Conservation (phyloP, 2,888 invertebrate genomes). For the Brachylomia viminalis region DNA sequence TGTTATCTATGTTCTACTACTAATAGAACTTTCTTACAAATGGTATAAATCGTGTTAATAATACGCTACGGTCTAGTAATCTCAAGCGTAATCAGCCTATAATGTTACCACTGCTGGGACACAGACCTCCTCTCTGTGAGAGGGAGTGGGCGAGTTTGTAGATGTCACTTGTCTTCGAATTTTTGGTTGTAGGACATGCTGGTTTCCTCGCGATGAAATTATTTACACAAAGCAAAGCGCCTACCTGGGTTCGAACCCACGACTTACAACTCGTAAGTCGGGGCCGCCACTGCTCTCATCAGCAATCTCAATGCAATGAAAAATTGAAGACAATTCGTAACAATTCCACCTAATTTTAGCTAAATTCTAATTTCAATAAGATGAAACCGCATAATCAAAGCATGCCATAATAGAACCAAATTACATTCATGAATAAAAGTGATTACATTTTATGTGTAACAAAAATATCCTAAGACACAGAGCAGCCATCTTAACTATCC, state of each 20-base stretch:
- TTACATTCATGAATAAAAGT: conserved; percentile 14
- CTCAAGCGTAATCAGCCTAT: no score
- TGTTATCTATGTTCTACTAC: not conserved
- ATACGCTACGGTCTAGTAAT: no score
- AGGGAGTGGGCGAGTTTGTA: no score
- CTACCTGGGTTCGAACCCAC: no score
- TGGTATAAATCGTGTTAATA: not conserved
- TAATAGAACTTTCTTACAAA: not conserved
- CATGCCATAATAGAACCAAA: not conserved
- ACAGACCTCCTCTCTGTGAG: no score
- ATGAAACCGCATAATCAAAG: conserved; percentile 5
- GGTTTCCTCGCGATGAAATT: no score
- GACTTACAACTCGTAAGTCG: no score
- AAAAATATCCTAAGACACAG: conserved; percentile 21
- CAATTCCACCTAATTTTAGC: not conserved
- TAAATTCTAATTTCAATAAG: not conserved
- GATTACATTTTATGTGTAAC: conserved; percentile 34
- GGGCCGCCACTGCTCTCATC: no score
- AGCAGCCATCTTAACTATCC: conserved; percentile 30
- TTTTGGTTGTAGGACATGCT: no score
- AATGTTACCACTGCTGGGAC: no score
- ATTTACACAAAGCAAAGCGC: no score
- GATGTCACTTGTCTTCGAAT: no score
- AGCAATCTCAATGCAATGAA: not conserved
- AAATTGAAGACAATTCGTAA: not conserved